Evolutionary conservation across 2,797 vertebrate species (phyloP), one percentile per base, ranked within the genome.

Genomic region (Nasua narica): DNA sequence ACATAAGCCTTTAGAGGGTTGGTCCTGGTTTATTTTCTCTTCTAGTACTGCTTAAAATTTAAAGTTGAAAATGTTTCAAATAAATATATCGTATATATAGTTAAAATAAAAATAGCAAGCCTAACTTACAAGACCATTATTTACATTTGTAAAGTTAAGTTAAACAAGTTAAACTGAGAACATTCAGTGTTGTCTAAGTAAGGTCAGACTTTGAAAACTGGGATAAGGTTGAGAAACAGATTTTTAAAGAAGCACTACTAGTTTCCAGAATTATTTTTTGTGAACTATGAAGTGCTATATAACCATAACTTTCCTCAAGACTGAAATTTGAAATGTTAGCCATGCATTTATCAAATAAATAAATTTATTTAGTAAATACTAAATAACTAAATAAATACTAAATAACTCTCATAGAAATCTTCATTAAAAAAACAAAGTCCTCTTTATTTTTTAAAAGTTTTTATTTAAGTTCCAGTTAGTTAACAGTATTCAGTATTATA

Each of bases 311-410:
- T 93, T 87, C 23, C 29, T 65, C 12, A 78, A 50, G 94, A 76
- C 37, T 84, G 82, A 96, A 91, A 69, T 85, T 94, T 95, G 81
- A 91, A 77, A 32, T 90, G 32, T 84, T 74, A 93, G 35, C 82
- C 54, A 48, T 72, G 11, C n/a, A 94, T 67, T 77, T 78, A 70
- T 43, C 16, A 93, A 83, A 95, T n/a, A n/a, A n/a, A n/a, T n/a
- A n/a, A n/a, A n/a, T n/a, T n/a, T n/a, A n/a, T n/a, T n/a, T n/a
- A n/a, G 74, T 88, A 74, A 97, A 85, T 82, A 69, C 65, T 43
- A 43, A 92, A 32, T 88, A 83, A 87, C 67, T 95, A 84, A 95
- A 83, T 88, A 74, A 97, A 85, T 82, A 69, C 65, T 43, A 43
- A 92, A 32, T 88, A 83, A 87, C 67, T 95, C 52, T 46, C 52